A percentile compares a stretch with the other conserved stretches of the same genome.
These are phyloP conservation scores for Tetranychus truncatus DNA, from an alignment of 2,888 invertebrate species.

Conservation along the genomic window DNA sequence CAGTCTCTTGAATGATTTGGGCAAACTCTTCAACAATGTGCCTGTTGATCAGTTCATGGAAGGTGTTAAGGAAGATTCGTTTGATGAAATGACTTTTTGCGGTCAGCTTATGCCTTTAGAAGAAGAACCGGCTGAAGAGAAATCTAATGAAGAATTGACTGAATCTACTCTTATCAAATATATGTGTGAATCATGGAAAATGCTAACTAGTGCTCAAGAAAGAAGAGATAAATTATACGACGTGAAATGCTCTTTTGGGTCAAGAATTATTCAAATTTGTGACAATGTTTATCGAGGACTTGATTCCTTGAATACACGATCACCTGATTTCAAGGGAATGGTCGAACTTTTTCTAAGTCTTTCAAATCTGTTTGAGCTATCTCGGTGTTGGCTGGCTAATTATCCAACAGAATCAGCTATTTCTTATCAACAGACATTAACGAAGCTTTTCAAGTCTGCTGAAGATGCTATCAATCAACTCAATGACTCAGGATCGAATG, in stretches of 20 bases:
- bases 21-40: background rate
- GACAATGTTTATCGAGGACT: background rate
- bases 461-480: background rate
- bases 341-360: background rate
- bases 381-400: background rate
- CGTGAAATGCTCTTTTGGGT: background rate
- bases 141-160: background rate
- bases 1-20: background rate
- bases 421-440: background rate
- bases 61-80: background rate
- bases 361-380: background rate
- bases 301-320: background rate
- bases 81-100: background rate
- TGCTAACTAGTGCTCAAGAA: background rate
- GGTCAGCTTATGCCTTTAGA: background rate
- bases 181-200: constrained; percentile 5
- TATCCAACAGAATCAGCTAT: background rate
- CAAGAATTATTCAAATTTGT: background rate
- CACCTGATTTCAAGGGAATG: background rate
- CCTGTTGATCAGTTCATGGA: background rate
- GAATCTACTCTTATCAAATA: constrained; percentile 1
- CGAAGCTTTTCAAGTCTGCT: background rate
- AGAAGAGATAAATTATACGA: background rate
- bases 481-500: background rate
- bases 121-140: background rate